phyloP scores from a whole-genome alignment of 1,140 invertebrate genomes.

The Magallana angulata region DNA sequence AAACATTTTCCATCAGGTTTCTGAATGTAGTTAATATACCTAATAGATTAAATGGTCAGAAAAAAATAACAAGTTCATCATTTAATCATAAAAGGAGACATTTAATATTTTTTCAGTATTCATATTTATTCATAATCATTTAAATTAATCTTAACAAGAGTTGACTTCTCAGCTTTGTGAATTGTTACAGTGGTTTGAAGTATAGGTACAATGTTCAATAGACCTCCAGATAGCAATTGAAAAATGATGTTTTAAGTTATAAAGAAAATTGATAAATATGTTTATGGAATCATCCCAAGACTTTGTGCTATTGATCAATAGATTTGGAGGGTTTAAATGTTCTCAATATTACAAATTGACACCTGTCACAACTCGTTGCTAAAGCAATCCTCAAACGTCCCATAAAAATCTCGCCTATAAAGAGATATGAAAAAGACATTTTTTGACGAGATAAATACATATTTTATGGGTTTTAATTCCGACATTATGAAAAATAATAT shows the following conservation, averaged over 20 bases:
- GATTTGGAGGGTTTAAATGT: slow-evolving; percentile 28
- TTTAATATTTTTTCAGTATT: neutral
- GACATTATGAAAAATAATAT: slow-evolving; percentile 35
- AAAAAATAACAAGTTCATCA: neutral
- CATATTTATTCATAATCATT: no score
- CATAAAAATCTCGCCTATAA: slow-evolving; percentile 19
- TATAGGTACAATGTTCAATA: neutral
- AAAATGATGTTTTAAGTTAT: neutral
- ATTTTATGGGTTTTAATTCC: slow-evolving; percentile 28
- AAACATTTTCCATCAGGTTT: neutral
- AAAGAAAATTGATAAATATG: neutral
- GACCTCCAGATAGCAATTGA: neutral
- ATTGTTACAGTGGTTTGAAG: neutral
- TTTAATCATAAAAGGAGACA: neutral
- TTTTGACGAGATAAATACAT: slow-evolving; percentile 34
- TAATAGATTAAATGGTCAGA: slow-evolving; percentile 5
- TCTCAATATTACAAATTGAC: slow-evolving; percentile 30
- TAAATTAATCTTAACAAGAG: neutral
- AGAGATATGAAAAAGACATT: slow-evolving; percentile 23
- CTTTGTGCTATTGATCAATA: neutral
- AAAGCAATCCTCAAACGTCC: neutral
- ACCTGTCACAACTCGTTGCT: neutral
- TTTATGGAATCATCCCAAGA: neutral
- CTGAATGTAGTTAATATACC: neutral
- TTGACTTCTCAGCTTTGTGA: neutral